Evolutionary conservation across 1,140 invertebrate genomes (phyloP).

Genomic region (Apis cerana): DNA sequence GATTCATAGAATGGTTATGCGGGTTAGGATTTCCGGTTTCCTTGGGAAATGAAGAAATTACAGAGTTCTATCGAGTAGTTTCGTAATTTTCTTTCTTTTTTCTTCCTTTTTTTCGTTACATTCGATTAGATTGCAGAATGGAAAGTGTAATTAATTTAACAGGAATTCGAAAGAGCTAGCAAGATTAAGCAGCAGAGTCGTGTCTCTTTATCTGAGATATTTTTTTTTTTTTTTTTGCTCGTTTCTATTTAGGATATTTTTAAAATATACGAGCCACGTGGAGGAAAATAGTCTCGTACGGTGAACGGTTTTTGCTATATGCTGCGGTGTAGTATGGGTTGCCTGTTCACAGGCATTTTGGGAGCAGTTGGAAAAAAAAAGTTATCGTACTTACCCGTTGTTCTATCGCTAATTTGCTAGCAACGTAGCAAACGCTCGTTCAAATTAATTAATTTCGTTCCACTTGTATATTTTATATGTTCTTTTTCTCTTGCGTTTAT

Average conservation of each 20-base stretch:
- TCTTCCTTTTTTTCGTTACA: neutral
- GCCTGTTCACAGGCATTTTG: constrained; percentile 4
- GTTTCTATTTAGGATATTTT: too few species aligned
- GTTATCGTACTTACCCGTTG: neutral
- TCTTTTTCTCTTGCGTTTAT: too few species aligned
- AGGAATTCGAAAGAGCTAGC: neutral
- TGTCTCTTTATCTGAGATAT: too few species aligned
- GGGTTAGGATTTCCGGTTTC: neutral
- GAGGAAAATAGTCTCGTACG: neutral
- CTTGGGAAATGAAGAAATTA: neutral
- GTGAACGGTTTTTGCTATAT: neutral
- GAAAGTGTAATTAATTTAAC: neutral
- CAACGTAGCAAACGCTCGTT: too few species aligned
- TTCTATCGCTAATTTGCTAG: neutral
- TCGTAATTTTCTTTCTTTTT: neutral
- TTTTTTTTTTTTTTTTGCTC: neutral
- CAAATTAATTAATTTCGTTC: too few species aligned
- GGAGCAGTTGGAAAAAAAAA: neutral
- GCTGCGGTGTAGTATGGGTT: constrained; percentile 13
- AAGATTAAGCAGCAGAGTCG: neutral
- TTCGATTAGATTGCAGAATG: neutral
- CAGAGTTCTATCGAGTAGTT: neutral
- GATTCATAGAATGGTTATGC: neutral
- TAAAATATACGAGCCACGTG: neutral
- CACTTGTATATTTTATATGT: too few species aligned